These are phyloP conservation scores for Romanogobio albipinnatus DNA, from an alignment of 2,113 vertebrate genomes.

Conservation along the genomic window DNA sequence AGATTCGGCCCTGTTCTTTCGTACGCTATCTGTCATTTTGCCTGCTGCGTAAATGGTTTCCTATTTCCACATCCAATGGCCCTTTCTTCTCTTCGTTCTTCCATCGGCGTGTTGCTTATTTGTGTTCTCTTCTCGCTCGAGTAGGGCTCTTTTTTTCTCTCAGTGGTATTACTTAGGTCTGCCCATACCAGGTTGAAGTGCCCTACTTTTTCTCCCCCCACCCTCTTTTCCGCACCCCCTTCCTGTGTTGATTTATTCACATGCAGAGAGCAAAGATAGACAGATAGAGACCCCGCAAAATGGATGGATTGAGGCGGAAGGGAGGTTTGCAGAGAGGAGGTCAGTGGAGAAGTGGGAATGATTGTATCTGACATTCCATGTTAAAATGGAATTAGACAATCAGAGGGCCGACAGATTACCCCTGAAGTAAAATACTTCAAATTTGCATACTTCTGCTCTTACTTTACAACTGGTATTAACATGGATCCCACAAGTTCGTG, in stretches of 20 bases:
- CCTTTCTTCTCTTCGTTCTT: conserved; percentile 57
- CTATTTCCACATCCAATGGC: conserved; percentile 21
- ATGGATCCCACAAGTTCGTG: not conserved
- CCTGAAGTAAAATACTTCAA: not conserved
- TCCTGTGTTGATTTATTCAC: conserved; percentile 67
- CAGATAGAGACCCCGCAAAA: conserved; percentile 6
- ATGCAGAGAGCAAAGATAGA: conserved; percentile 35
- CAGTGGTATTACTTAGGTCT: conserved; percentile 68
- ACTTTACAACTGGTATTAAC: not conserved
- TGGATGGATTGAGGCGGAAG: not conserved
- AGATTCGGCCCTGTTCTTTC: conserved; percentile 43
- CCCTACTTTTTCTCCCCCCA: conserved; percentile 66
- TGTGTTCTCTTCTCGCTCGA: conserved; percentile 2
- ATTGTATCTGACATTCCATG: conserved; percentile 20
- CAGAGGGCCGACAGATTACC: conserved; percentile 18
- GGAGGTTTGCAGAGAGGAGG: not conserved
- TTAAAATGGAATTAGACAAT: conserved; percentile 17
- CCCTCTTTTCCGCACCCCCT: conserved; percentile 48
- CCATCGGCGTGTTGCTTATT: conserved; percentile 55
- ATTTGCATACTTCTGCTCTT: conserved; percentile 1
- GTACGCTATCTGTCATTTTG: conserved; percentile 65
- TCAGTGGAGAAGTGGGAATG: conserved; percentile 42
- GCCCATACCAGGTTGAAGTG: conserved; percentile 71
- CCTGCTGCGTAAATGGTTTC: conserved; percentile 60
- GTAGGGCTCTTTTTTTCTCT: conserved; percentile 52